Base-by-base conservation (phyloP, 2,888 invertebrate genomes). In the Mylabris sibirica region DNA sequence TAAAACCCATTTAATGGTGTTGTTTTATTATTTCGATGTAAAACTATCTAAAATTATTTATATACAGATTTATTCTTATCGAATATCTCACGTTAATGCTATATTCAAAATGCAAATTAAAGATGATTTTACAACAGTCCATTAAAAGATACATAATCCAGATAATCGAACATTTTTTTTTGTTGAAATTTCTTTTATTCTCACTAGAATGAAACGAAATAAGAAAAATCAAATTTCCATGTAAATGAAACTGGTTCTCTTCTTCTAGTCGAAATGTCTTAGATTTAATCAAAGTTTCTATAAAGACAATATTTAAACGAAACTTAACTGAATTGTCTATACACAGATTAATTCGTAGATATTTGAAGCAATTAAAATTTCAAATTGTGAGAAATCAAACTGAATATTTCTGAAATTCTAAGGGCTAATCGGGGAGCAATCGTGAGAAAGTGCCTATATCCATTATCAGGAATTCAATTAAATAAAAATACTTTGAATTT, bases 91-190 rank as follows among this genome's bases (percentile, higher is more conserved):
- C 6, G 3, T n/a, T 6, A 4, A 6, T n/a, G 17, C 5, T 0
- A 49, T 20, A 20, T 9, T 20, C 6, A 20, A 49, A 49, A 49
- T 49, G 49, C 49, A 49, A 49, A 49, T 49, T 49, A 20, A 20
- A 49, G 49, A 49, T 49, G 49, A 49, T 49, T 49, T 22, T 49
- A 49, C 20, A 49, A 49, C 49, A 49, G 20, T 49, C 49, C 49
- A 49, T 49, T 49, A 49, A 49, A 49, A 22, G 49, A 49, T 49
- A 49, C 17, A 49, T 20, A 49, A 20, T 49, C 20, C 9, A 20
- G 49, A 22, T 49, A 49, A 49, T 20, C 20, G 44, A 49, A 8
- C 1, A 22, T 20, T 20, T 49, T 8, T 20, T 20, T 6, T n/a
- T 44, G 0, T 44, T 11, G 9, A 49, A 49, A 49, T 49, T 17